Base-by-base conservation (phyloP, 64 coral and sea anemone genomes). In the Trachythela sp. region DNA sequence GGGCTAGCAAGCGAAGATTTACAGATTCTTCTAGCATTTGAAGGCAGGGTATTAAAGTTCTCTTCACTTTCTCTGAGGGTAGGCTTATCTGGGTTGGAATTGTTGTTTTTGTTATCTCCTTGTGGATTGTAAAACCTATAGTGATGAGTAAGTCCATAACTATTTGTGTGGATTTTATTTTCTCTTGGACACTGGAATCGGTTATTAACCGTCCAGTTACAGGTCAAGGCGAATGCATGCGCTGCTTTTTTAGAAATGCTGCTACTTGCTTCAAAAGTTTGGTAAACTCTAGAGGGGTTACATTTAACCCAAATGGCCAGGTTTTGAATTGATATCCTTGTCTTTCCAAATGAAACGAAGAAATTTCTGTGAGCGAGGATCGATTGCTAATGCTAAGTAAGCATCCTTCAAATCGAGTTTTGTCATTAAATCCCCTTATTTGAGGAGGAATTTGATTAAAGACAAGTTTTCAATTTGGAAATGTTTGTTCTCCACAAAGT, bases 321-420 rank as follows among this genome's bases (percentile, higher is more conserved):
- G 54, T 37, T 52, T 64, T 43, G 40, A 92, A 88, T 31, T 9
- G 45, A 48, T 70, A 88, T 22, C 20, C 26, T 5, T 60, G 70
- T 84, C 31, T 48, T 77, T 88, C 91, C 86, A 85, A 11, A 1
- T 35, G 39, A 87, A 90, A 31, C 37, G 40, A 7, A 89, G 85
- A 48, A 24, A 77, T 49, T 87, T 83, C 48, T 31, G 59, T 8
- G 15, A 54, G 2, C 3, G 7, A 26, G 49, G 31, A 29, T 52
- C 32, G 17, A 94, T 71, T 10, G 89, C 85, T 10, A 91, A 18
- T 27, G 84, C 17, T 10, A 94, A 38, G 42, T 91, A 94, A 0
- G 92, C 92, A 36, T 88, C n/a, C 92, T 50, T 94, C 15, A 94
- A 41, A 41, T 94, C 86, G 24, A 94, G 18, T 37, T 64, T 91